Percentiles rank a stretch among this genome's conserved stretches.
Evolutionary conservation across 2,797 vertebrate species (phyloP).

Genomic region (Sparus aurata): DNA sequence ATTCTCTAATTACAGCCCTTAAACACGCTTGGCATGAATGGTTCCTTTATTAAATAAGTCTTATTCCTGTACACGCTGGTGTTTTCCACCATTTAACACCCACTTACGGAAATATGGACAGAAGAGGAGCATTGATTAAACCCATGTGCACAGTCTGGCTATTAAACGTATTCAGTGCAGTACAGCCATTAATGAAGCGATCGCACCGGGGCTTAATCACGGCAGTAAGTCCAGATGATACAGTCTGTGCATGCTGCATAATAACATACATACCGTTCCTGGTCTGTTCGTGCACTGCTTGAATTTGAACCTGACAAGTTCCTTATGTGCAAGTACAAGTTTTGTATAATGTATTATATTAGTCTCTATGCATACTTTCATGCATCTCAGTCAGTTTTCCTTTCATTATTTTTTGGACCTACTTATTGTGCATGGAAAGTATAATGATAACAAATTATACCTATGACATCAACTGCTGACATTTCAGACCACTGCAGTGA

Average conservation of each 20-base stretch:
- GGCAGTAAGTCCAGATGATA: background rate
- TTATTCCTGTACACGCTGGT: conserved; percentile 16
- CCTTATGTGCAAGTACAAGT: background rate
- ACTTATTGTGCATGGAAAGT: conserved; percentile 17
- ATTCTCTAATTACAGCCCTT: conserved; percentile 59
- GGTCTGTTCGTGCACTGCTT: background rate
- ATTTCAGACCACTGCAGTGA: conserved; percentile 33
- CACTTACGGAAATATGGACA: conserved; percentile 58
- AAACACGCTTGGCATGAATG: conserved; percentile 59
- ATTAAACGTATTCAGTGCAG: conserved; percentile 1
- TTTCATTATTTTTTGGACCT: background rate
- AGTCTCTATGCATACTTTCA: background rate
- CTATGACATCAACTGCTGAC: conserved; percentile 19
- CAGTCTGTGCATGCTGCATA: too few species aligned
- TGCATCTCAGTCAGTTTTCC: background rate
- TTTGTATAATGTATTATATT: background rate
- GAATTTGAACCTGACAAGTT: conserved; percentile 2
- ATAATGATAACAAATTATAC: conserved; percentile 34
- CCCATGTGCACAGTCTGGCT: conserved; percentile 26
- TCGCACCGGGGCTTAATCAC: background rate
- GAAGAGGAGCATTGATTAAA: conserved; percentile 49
- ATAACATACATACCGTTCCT: background rate
- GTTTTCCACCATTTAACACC: conserved; percentile 66
- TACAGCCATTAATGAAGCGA: conserved; percentile 4
- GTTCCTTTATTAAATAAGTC: conserved; percentile 47